phyloP scores from a whole-genome alignment of 2,888 invertebrate genomes.

The Meganola albula region DNA sequence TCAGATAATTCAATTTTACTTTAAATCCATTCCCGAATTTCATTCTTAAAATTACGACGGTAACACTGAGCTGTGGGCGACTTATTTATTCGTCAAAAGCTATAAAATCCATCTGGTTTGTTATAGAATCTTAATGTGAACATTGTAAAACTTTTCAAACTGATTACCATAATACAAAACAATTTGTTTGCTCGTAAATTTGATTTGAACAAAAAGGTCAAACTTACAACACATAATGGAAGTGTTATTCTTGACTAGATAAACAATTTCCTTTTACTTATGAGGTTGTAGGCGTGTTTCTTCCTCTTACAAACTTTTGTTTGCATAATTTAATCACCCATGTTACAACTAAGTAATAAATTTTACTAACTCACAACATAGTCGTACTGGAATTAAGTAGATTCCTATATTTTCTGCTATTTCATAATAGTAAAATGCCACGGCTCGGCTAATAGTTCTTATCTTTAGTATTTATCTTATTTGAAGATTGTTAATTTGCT shows the following conservation, averaged over 20 bases:
- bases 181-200: conserved; percentile 12
- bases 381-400: conserved; percentile 17
- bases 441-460: conserved; percentile 39
- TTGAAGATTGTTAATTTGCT: conserved; percentile 31
- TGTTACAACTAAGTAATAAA: conserved; percentile 26
- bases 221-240: conserved; percentile 11
- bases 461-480: conserved; percentile 41
- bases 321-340: conserved; percentile 28
- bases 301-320: conserved; percentile 15
- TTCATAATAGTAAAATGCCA: conserved; percentile 39
- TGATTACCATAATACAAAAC: conserved; percentile 22
- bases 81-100: conserved; percentile 10
- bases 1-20: conserved; percentile 30
- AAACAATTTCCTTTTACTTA: conserved; percentile 24
- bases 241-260: conserved; percentile 16
- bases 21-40: conserved; percentile 11
- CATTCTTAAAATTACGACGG: conserved; percentile 12
- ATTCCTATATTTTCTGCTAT: conserved; percentile 27
- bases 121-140: conserved; percentile 10
- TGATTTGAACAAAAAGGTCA: conserved; percentile 12
- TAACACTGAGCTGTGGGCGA: conserved; percentile 12
- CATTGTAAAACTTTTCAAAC: conserved; percentile 10
- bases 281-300: conserved; percentile 20
- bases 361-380: conserved; percentile 28
- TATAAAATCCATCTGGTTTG: conserved; percentile 8